Evolutionary conservation across 2,888 invertebrate species (phyloP).

Genomic region (Agriopis aurantiaria): DNA sequence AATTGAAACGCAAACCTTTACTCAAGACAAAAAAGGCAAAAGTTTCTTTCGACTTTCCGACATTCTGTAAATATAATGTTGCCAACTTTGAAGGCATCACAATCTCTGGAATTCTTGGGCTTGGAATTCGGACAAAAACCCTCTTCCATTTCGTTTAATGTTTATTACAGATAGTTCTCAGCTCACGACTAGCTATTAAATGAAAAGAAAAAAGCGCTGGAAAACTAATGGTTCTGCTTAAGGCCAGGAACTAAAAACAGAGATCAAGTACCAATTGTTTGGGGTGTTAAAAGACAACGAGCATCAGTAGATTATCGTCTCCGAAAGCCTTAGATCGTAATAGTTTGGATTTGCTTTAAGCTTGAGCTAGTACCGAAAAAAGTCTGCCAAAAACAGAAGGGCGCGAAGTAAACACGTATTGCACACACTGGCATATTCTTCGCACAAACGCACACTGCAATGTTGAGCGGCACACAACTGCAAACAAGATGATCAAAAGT

Average conservation of each 20-base stretch:
- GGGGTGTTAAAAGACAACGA: conserved; percentile 25
- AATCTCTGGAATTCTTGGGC: conserved; percentile 10
- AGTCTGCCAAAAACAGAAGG: too few species aligned
- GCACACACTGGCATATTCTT: too few species aligned
- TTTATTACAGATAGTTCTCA: conserved; percentile 29
- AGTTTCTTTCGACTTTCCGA: neutral
- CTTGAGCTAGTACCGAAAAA: too few species aligned
- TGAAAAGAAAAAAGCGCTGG: conserved; percentile 21
- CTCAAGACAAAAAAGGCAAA: neutral
- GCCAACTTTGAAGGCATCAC: conserved; percentile 1
- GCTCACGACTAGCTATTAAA: conserved; percentile 28
- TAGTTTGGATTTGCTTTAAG: too few species aligned
- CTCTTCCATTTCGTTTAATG: conserved; percentile 28
- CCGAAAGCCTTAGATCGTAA: neutral
- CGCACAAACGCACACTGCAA: too few species aligned
- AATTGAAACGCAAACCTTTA: neutral
- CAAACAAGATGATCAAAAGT: too few species aligned
- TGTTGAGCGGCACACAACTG: too few species aligned
- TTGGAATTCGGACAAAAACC: conserved; percentile 25
- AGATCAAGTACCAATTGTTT: conserved; percentile 33
- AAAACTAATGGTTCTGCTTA: conserved; percentile 29
- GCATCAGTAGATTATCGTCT: conserved; percentile 13
- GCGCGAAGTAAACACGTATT: too few species aligned
- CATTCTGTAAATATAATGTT: neutral
- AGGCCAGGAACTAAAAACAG: conserved; percentile 27